Conservation (phyloP, 2,797 vertebrate genomes). For the Parauchenoglanis ngamensis region DNA sequence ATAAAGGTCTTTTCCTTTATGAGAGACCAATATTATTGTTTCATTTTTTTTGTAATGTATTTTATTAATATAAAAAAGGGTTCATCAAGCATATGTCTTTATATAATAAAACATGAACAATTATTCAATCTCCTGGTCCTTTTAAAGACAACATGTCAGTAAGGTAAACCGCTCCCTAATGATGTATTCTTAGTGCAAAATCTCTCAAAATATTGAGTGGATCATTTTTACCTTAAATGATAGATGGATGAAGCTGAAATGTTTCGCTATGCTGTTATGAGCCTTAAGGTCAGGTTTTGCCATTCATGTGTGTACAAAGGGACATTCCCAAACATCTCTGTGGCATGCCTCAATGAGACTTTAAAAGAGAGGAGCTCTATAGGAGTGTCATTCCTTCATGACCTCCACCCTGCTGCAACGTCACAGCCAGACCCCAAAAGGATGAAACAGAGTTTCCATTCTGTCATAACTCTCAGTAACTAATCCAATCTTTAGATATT, state of each 20-base stretch:
- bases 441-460: constrained; percentile 20
- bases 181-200: background rate
- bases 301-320: constrained; percentile 62
- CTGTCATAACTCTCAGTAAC: constrained; percentile 26
- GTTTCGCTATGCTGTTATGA: background rate
- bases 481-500: constrained; percentile 32
- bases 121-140: background rate
- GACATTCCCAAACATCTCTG: constrained; percentile 50
- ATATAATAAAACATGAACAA: background rate
- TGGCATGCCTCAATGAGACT: constrained; percentile 56
- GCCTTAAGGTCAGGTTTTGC: constrained; percentile 38
- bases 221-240: background rate
- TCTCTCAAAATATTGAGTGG: background rate
- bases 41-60: background rate
- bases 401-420: constrained; percentile 46
- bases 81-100: background rate
- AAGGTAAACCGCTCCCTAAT: background rate
- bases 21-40: background rate
- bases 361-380: constrained; percentile 59
- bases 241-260: background rate
- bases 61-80: background rate
- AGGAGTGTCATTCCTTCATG: constrained; percentile 60
- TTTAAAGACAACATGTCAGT: background rate
- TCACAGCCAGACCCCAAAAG: constrained; percentile 26
- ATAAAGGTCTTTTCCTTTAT: background rate